Evolutionary conservation across 23 tunicate genomes (phyloP).

Genomic region (Diplosoma virens): DNA sequence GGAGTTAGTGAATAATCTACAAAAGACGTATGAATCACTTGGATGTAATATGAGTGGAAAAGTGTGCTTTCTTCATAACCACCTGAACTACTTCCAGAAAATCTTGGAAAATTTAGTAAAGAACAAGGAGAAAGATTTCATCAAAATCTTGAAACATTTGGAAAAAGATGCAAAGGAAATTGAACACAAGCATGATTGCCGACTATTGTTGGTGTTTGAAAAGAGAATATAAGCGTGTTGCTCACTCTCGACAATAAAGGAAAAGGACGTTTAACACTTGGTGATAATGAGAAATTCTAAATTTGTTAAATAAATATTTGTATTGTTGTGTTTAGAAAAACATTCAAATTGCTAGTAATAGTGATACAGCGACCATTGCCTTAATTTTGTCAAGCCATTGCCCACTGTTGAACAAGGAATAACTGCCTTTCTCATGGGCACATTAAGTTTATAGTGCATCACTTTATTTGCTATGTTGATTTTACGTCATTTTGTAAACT

Average conservation of each 20-base stretch:
- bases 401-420: background rate
- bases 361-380: background rate
- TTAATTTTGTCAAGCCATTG: background rate
- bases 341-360: background rate
- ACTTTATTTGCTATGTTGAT: no score
- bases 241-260: background rate
- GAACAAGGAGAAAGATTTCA: background rate
- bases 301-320: no score
- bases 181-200: background rate
- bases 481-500: no score
- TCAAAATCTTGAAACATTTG: background rate
- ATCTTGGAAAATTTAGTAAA: background rate
- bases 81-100: background rate
- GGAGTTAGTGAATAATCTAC: background rate
- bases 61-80: background rate
- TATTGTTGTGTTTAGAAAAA: background rate
- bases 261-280: background rate
- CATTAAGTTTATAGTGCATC: no score
- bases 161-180: background rate
- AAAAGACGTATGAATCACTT: background rate
- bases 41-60: background rate
- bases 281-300: no score
- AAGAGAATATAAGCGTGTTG: background rate
- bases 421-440: background rate
- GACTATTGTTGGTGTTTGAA: background rate